phyloP scores from a whole-genome alignment of 2,113 vertebrate genomes.

The Clarias gariepinus region DNA sequence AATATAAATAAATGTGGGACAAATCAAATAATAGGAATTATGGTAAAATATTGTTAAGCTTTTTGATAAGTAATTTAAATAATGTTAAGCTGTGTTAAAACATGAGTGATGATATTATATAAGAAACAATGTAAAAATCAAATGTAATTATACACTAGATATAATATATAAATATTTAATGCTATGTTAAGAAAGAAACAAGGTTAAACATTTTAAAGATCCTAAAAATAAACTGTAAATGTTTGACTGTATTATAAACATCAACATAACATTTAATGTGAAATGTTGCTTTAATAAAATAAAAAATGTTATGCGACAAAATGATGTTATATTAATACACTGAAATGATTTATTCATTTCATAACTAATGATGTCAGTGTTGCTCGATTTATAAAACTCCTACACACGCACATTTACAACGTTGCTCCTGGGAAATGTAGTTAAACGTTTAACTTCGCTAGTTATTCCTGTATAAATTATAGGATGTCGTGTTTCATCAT shows the following conservation, averaged over 20 bases:
- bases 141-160: not conserved
- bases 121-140: not conserved
- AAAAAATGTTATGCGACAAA: not conserved
- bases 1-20: too few species aligned
- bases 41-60: too few species aligned
- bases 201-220: not conserved
- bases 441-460: not conserved
- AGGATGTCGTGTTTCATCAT: not conserved
- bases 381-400: not conserved
- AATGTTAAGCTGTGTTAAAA: not conserved
- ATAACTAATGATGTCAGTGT: not conserved
- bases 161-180: not conserved
- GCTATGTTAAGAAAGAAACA: not conserved
- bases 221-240: not conserved
- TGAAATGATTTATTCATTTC: not conserved
- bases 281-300: not conserved
- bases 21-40: too few species aligned
- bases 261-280: too few species aligned
- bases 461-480: conserved; percentile 9
- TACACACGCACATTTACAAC: not conserved
- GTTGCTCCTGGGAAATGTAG: not conserved
- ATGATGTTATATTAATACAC: not conserved
- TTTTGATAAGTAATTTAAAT: not conserved
- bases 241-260: not conserved
- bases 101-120: too few species aligned